Evolutionary conservation across 2,113 vertebrate species (phyloP).

Genomic region (Tichodroma muraria): DNA sequence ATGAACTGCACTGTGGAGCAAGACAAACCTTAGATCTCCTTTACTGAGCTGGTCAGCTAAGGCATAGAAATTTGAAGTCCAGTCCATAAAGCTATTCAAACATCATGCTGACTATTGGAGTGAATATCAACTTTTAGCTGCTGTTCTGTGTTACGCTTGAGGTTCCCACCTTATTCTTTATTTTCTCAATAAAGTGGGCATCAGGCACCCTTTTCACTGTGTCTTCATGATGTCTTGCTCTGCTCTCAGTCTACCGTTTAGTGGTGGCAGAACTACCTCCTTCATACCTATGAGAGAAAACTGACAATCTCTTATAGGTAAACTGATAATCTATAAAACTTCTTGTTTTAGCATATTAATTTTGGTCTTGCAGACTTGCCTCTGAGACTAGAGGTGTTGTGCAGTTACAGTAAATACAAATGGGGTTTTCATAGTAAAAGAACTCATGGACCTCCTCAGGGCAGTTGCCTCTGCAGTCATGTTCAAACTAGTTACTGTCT

Average conservation of each 20-base stretch:
- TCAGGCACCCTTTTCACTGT: neutral
- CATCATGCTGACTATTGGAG: neutral
- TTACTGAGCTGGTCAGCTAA: neutral
- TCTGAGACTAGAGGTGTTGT: neutral
- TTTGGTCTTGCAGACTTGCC: neutral
- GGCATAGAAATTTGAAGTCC: neutral
- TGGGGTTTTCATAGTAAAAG: neutral
- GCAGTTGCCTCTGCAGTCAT: accelerated
- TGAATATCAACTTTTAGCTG: neutral
- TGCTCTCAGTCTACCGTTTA: neutral
- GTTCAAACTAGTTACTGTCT: neutral
- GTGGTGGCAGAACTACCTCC: neutral
- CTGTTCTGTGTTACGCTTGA: neutral
- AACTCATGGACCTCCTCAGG: neutral
- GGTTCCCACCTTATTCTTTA: neutral
- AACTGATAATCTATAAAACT: neutral
- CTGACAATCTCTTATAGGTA: neutral
- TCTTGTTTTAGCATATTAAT: neutral
- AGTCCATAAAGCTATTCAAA: neutral
- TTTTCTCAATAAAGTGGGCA: neutral
- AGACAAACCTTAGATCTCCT: neutral
- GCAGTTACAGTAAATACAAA: neutral
- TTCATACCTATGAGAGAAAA: neutral
- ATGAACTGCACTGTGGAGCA: neutral
- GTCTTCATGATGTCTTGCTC: neutral